These are phyloP conservation scores for Pediacus dermestoides DNA, from an alignment of 2,888 invertebrate species.

Conservation along the genomic window DNA sequence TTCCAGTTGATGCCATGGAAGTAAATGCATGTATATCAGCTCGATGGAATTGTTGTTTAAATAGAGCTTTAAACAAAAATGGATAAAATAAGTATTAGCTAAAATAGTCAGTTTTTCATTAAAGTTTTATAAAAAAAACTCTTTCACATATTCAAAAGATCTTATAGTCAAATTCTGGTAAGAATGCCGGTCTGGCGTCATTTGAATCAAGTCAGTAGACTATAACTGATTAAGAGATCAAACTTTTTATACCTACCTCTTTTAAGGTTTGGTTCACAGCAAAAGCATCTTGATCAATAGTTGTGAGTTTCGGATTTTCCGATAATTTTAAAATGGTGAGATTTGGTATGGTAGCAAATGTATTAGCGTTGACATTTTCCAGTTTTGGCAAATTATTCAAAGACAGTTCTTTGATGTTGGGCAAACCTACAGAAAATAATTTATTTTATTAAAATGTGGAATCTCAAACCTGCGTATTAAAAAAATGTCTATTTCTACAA, in stretches of 20 bases:
- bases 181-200: no score
- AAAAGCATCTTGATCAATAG: constrained; percentile 61
- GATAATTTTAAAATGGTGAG: constrained; percentile 39
- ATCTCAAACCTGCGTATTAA: not conserved
- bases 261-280: constrained; percentile 52
- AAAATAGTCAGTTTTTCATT: no score
- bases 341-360: constrained; percentile 38
- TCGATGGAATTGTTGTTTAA: constrained; percentile 60
- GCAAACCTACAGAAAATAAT: constrained; percentile 50
- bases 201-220: no score
- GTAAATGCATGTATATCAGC: constrained; percentile 53
- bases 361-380: constrained; percentile 50
- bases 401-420: constrained; percentile 55
- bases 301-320: constrained; percentile 33
- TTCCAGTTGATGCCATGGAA: constrained; percentile 57
- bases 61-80: constrained; percentile 53
- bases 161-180: no score
- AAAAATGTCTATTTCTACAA: no score
- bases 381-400: constrained; percentile 59
- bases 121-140: no score
- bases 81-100: constrained; percentile 6
- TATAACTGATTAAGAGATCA: no score
- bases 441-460: constrained; percentile 1
- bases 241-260: constrained; percentile 53
- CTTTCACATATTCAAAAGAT: no score